A percentile compares a stretch with the other conserved stretches of the same genome.
Evolutionary conservation across 1,140 invertebrate genomes (phyloP).

Genomic region (Magallana gigas): DNA sequence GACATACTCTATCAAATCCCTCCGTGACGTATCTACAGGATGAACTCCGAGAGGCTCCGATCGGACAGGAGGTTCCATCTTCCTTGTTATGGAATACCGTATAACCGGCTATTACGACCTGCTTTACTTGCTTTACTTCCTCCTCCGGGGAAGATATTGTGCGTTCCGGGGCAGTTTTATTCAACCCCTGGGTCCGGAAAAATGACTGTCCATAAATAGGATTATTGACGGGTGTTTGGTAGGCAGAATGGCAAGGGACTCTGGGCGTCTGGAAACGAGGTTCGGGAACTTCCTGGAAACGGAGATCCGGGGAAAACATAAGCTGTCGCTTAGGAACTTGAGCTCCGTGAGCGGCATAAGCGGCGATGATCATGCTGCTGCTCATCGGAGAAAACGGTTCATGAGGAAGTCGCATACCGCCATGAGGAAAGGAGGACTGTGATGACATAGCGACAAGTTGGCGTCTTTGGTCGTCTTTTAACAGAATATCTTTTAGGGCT

Average conservation of each 20-base stretch:
- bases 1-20: constrained; percentile 10
- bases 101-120: neutral
- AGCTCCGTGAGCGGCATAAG: constrained; percentile 1
- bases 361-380: constrained; percentile 16
- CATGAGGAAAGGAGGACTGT: neutral
- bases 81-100: neutral
- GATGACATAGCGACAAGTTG: neutral
- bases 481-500: constrained; percentile 94
- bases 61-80: neutral
- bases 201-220: neutral
- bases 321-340: constrained; percentile 36
- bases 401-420: neutral
- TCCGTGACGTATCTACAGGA: constrained; percentile 13
- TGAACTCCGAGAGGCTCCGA: neutral
- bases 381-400: neutral
- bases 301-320: neutral
- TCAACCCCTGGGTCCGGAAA: neutral
- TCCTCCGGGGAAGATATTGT: constrained; percentile 9
- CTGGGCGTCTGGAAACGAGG: neutral
- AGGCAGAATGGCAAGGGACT: neutral
- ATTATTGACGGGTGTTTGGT: constrained; percentile 23
- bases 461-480: constrained; percentile 53
- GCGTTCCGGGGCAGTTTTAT: too few relatives aligned
- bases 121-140: neutral
- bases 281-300: neutral